phyloP scores from a whole-genome alignment of 2,797 vertebrate genomes.

The Dipus sagitta region DNA sequence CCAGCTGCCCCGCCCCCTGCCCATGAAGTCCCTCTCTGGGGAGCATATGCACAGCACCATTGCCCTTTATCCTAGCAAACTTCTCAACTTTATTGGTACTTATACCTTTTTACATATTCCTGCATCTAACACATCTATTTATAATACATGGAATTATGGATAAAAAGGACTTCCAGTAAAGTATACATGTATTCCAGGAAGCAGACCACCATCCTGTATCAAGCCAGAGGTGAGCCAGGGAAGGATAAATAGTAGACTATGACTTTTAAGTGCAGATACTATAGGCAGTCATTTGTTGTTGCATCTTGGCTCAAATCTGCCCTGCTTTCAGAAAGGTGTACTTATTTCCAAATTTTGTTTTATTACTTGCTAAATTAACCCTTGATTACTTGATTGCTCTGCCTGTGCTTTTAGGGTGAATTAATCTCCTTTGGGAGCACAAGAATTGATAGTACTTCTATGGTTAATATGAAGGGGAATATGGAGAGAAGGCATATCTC shows the following conservation, averaged over 20 bases:
- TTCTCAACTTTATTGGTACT: not conserved
- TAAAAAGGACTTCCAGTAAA: not conserved
- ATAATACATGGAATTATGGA: not conserved
- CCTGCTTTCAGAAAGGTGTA: not conserved
- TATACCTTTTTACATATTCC: not conserved
- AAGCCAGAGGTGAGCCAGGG: not conserved
- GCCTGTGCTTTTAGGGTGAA: not conserved
- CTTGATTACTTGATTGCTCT: not conserved
- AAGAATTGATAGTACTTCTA: not conserved
- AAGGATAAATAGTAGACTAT: not conserved
- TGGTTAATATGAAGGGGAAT: not conserved
- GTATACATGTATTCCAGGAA: not conserved
- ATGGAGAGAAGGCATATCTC: not conserved
- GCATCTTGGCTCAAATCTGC: not conserved
- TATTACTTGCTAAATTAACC: not conserved
- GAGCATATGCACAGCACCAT: not conserved
- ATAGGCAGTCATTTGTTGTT: not conserved
- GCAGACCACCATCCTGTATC: not conserved
- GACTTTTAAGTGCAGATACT: not conserved
- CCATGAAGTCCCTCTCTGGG: not conserved
- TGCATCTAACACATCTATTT: not conserved
- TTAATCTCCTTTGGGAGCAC: not conserved
- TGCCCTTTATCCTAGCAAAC: not conserved
- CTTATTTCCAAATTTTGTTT: not conserved
- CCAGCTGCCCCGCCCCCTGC: no score